These are phyloP conservation scores for Pelecanoides urinatrix DNA, from an alignment of 2,113 vertebrate species.

Conservation along the genomic window DNA sequence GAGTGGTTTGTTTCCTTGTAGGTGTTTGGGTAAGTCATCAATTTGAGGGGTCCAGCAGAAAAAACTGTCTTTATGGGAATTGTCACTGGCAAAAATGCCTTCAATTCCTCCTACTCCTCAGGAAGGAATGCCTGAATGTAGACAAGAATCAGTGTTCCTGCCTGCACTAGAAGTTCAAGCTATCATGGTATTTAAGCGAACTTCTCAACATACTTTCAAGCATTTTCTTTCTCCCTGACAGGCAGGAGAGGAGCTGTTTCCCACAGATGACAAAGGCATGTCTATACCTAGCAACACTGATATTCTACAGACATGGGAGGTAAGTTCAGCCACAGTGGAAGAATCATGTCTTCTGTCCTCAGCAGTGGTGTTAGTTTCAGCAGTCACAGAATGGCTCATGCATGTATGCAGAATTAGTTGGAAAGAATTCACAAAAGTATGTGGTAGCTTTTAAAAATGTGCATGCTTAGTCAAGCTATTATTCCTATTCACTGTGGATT, in stretches of 20 bases:
- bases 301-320: conserved; percentile 89
- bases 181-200: not conserved
- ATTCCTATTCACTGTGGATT: not conserved
- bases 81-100: not conserved
- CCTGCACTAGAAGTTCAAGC: not conserved
- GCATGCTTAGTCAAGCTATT: not conserved
- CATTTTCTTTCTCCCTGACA: conserved; percentile 25
- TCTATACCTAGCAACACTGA: conserved; percentile 67
- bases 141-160: not conserved
- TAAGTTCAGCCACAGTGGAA: conserved; percentile 19
- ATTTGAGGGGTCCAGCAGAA: not conserved
- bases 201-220: not conserved
- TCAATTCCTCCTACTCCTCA: not conserved
- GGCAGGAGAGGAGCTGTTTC: conserved; percentile 79
- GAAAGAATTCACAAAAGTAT: not conserved
- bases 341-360: not conserved
- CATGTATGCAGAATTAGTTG: not conserved
- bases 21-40: not conserved
- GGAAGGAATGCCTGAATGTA: not conserved
- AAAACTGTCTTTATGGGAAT: not conserved
- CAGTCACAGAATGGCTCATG: not conserved
- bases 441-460: not conserved
- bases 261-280: conserved; percentile 77
- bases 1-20: not conserved
- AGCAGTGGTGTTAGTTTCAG: not conserved